These are phyloP conservation scores for Laupala kohalensis DNA, from an alignment of 1,140 invertebrate species.

Conservation along the genomic window DNA sequence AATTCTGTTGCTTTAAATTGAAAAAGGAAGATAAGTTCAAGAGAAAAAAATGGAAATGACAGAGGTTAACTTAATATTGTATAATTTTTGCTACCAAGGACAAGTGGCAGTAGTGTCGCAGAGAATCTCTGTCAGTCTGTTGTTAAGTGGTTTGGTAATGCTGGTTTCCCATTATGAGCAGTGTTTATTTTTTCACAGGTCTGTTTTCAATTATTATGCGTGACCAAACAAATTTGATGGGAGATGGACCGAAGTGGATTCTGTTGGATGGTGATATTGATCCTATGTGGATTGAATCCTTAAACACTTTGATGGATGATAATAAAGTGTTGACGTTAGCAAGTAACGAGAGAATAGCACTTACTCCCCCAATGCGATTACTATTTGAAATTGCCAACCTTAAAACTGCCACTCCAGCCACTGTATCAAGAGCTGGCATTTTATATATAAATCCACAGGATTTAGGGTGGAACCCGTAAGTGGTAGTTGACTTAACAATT, in stretches of 20 bases:
- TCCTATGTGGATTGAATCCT: conserved; percentile 94
- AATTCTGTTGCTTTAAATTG: no score
- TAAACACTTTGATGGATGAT: conserved; percentile 80
- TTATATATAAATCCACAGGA: conserved; percentile 85
- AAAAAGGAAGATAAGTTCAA: no score
- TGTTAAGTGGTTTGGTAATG: no score
- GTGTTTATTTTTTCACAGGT: no score
- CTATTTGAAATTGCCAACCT: conserved; percentile 91
- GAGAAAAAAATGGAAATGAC: no score
- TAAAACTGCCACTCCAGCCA: conserved; percentile 86
- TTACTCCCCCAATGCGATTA: conserved; percentile 80
- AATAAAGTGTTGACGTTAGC: conserved; percentile 82
- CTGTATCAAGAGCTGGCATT: conserved; percentile 85
- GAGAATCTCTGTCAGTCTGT: no score
- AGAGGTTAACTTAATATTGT: no score
- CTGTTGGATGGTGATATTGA: conserved; percentile 93
- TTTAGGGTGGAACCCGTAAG: conserved; percentile 93
- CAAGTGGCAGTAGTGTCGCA: no score
- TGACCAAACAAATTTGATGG: conserved; percentile 76
- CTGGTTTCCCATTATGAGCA: no score
- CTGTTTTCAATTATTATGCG: conserved; percentile 86
- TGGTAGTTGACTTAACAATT: no score
- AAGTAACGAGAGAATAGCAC: conserved; percentile 85
- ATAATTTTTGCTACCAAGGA: no score
- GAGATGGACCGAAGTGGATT: conserved; percentile 88